Percentiles rank a stretch among this genome's conserved stretches.
Conservation (phyloP, 2,888 invertebrate species). For the Yponomeuta plumbellus region DNA sequence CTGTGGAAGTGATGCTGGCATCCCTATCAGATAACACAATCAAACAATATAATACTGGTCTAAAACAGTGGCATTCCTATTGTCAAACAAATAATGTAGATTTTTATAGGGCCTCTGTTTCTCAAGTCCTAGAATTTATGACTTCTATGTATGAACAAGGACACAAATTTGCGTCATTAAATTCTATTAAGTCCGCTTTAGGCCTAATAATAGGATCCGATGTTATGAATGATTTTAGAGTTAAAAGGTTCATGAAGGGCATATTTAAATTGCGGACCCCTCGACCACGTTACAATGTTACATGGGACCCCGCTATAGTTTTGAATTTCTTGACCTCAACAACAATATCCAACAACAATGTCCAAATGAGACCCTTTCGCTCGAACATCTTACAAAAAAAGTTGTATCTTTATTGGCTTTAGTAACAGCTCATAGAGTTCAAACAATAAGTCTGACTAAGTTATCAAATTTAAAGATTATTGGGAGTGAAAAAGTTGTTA, state of each 20-base stretch:
- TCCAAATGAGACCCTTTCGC: conserved; percentile 11
- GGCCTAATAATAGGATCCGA: conserved; percentile 10
- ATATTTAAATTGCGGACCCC: conserved; percentile 18
- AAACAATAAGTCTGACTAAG: conserved; percentile 26
- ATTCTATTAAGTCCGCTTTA: conserved; percentile 16
- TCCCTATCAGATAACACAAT: conserved; percentile 19
- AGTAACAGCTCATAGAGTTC: conserved; percentile 23
- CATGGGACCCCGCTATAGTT: conserved; percentile 31
- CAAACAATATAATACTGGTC: conserved; percentile 21
- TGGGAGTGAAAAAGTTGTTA: conserved; percentile 11
- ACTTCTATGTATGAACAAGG: conserved; percentile 9
- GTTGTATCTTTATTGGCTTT: conserved; percentile 27
- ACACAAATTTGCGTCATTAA: conserved; percentile 9
- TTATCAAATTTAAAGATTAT: conserved; percentile 20
- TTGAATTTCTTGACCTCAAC: conserved; percentile 22
- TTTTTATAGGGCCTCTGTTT: not conserved
- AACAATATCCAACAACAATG: conserved; percentile 17
- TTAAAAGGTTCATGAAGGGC: conserved; percentile 23
- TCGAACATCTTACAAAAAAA: conserved; percentile 27
- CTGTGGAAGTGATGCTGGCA: conserved; percentile 13
- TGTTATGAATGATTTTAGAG: conserved; percentile 12
- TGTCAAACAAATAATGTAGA: conserved; percentile 16
- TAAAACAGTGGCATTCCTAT: conserved; percentile 20
- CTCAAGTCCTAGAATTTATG: not conserved
- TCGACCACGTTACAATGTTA: conserved; percentile 25